Percentiles rank a stretch among this genome's conserved stretches.
These are phyloP conservation scores for Salvelinus fontinalis DNA, from an alignment of 2,113 vertebrate species.

Conservation along the genomic window DNA sequence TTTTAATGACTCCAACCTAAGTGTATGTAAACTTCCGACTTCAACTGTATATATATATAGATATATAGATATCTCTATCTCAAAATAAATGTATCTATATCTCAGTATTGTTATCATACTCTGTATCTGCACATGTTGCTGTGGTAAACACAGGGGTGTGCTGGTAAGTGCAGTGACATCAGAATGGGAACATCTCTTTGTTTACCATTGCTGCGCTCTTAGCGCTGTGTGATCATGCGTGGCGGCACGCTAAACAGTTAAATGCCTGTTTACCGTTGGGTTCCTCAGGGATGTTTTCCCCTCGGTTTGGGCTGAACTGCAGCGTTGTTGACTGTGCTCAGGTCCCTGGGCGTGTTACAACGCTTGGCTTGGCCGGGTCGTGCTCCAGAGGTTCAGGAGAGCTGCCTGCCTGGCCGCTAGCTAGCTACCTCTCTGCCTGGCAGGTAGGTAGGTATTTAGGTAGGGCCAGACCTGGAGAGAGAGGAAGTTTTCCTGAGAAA, in stretches of 20 bases:
- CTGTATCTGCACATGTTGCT: background rate
- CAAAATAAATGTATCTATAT: background rate
- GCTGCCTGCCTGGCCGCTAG: background rate
- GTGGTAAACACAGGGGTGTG: background rate
- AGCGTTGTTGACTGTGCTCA: conserved; percentile 29
- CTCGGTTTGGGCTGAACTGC: conserved; percentile 29
- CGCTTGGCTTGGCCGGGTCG: conserved; percentile 37
- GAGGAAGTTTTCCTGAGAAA: conserved; percentile 55
- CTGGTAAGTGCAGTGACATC: conserved; percentile 4
- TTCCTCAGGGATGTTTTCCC: conserved; percentile 36
- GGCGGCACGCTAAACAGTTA: conserved; percentile 44
- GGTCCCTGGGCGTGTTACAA: conserved; percentile 40
- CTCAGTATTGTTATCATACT: background rate
- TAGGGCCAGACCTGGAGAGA: conserved; percentile 4
- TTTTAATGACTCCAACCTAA: too few relatives aligned
- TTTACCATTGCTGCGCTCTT: conserved; percentile 15
- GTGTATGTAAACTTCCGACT: too few relatives aligned
- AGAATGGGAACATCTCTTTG: conserved; percentile 21
- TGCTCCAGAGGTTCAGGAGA: conserved; percentile 14
- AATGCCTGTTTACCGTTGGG: conserved; percentile 48
- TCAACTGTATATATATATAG: too few relatives aligned
- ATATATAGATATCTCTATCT: background rate
- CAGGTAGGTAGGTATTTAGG: background rate
- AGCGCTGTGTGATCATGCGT: conserved; percentile 28
- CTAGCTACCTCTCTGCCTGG: conserved; percentile 17